Base-by-base conservation (phyloP, 2,888 invertebrate species). In the Orchesellides sinensis region DNA sequence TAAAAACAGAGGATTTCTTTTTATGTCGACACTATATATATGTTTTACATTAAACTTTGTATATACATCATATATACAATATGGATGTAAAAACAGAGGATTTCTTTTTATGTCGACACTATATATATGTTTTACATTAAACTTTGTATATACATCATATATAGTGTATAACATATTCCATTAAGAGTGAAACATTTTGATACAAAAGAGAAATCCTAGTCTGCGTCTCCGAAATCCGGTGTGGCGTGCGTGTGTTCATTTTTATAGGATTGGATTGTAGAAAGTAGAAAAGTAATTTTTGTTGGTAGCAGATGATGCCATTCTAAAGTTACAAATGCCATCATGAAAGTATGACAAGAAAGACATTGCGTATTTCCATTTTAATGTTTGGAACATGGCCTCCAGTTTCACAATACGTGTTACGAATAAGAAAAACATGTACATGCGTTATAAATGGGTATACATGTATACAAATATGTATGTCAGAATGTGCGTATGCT, bases 221-320 rank as follows among this genome's bases (percentile, higher is more conserved):
- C n/a, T n/a, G n/a, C n/a, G n/a, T n/a, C n/a, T n/a, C n/a, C n/a
- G n/a, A n/a, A n/a, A n/a, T n/a, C n/a, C n/a, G n/a, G n/a, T n/a
- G n/a, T n/a, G n/a, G 17, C n/a, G 49, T 49, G 35, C 35, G 35
- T 35, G 35, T 47, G 47, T n/a, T 47, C 56, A 56, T 12, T 19
- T 54, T 23, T 54, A 17, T 54, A 21, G 10, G 25, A 54, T 23
- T 19, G 10, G 21, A 19, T 10, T 40, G 40, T 23, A 27, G 27
- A 56, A 25, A 56, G 56, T 59, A 17, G 5, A n/a, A 59, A 59
- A 59, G 59, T 59, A 32, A 19, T 74, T 56, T 27, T 54, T 66
- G 40, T 54, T 17, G 59, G 17, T 6, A 66, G 59, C 77, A 69
- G 78, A 78, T 78, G 78, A 78, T 78, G 49, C 69, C 69, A 69